Evolutionary conservation across 2,888 invertebrate genomes (phyloP), one percentile per base, ranked within the genome.

Genomic region (Minunthozetes semirufus): DNA sequence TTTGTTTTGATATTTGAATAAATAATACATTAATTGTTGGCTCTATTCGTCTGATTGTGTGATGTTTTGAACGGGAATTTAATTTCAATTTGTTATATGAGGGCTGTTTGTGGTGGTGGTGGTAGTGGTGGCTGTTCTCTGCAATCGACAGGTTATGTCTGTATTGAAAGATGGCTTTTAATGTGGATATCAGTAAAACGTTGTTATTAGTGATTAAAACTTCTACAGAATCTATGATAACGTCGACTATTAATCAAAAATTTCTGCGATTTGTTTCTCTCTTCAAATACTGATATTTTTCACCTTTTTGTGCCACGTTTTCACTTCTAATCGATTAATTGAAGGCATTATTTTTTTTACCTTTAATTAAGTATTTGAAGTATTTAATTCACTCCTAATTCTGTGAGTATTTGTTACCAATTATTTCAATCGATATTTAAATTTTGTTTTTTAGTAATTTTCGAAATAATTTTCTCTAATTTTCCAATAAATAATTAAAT

Each of bases 111-210:
- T 53, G n/a, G n/a, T 53, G 53, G 15, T 8, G n/a, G 15, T n/a
- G 1, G n/a, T 53, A 19, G 15, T 19, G 15, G 53, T 53, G 8
- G 17, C 8, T 53, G 8, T 53, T 33, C 33, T 33, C 33, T 33
- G 33, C 53, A 53, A 53, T 53, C 19, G 53, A 53, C 53, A 53
- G 53, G 53, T 53, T 53, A 53, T n/a, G 19, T 53, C 53, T 53
- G 53, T 19, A 53, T 19, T 53, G 19, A 53, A 53, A 53, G 53
- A 53, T 53, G 53, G 53, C 53, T 53, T 53, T 53, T 53, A 19
- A 15, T 48, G 53, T n/a, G 19, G 53, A 53, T 53, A 53, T 53
- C 15, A 15, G 46, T 53, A 19, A 19, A 53, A 8, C n/a, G 19
- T 53, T 53, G 8, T 53, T 17, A 53, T n/a, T n/a, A 53, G 8